Percentiles rank a stretch among this genome's conserved stretches.
phyloP scores from a whole-genome alignment of 23 tunicate species.

The Styela plicata region DNA sequence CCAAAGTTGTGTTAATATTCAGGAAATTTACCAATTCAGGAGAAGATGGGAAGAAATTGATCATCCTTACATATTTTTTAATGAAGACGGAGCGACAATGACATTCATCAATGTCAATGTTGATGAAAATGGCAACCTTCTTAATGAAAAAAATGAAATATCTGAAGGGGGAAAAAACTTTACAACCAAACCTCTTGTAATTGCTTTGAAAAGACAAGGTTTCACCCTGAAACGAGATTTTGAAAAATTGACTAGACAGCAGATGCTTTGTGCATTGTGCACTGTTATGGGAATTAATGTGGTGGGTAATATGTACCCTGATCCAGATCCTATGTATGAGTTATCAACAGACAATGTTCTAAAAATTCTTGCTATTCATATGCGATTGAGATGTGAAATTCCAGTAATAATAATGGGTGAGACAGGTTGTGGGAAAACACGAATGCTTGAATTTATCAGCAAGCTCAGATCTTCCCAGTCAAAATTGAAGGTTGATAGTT shows the following conservation, averaged over 20 bases:
- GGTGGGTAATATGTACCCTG: background rate
- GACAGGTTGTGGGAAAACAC: constrained; percentile 87
- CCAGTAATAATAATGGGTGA: constrained; percentile 87
- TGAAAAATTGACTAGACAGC: constrained; percentile 27
- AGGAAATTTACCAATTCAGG: constrained; percentile 51
- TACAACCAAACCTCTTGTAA: constrained; percentile 11
- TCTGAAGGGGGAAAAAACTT: constrained; percentile 25
- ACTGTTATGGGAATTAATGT: constrained; percentile 54
- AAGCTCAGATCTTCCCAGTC: constrained; percentile 20
- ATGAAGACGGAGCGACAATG: constrained; percentile 50
- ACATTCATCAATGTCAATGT: constrained; percentile 53
- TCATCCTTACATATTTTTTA: constrained; percentile 65
- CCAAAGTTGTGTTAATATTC: background rate
- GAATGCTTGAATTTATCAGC: constrained; percentile 86
- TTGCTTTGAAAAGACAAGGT: constrained; percentile 33
- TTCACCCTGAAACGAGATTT: constrained; percentile 41
- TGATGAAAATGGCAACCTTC: constrained; percentile 31
- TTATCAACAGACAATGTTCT: constrained; percentile 86
- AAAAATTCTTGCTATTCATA: constrained; percentile 73
- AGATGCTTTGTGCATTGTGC: constrained; percentile 37
- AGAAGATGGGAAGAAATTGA: constrained; percentile 47
- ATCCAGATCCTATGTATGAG: constrained; percentile 80
- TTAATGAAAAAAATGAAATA: constrained; percentile 23
- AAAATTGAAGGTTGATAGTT: background rate
- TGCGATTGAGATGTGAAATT: constrained; percentile 65